Conservation (phyloP, 2,888 invertebrate genomes). For the Tetranychus piercei region DNA sequence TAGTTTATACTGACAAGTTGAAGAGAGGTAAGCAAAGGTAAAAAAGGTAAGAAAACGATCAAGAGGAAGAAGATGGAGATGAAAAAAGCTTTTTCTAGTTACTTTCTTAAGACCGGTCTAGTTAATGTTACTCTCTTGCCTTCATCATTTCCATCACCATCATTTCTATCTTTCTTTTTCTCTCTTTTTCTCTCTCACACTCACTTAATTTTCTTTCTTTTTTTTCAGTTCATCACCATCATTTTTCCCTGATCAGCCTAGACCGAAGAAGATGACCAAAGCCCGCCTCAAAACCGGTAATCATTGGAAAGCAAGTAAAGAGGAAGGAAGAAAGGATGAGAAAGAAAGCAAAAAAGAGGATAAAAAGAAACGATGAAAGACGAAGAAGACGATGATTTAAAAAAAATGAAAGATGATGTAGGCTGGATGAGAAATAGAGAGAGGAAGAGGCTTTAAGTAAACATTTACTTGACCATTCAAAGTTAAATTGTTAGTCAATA, state of each 20-base stretch:
- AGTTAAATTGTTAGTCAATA: no score
- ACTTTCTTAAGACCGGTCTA: background rate
- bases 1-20: background rate
- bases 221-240: background rate
- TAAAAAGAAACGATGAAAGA: background rate
- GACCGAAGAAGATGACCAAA: background rate
- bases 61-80: background rate
- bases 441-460: slow-evolving; percentile 1
- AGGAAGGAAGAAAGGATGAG: background rate
- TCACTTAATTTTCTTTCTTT: background rate
- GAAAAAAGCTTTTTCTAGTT: background rate
- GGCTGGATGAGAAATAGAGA: background rate
- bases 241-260: background rate
- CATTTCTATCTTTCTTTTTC: background rate
- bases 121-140: background rate
- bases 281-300: background rate
- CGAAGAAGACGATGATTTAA: background rate
- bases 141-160: background rate
- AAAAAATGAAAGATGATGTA: background rate
- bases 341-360: slow-evolving; percentile 1
- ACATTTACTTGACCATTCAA: background rate
- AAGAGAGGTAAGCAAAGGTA: background rate
- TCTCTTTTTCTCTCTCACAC: background rate
- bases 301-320: background rate
- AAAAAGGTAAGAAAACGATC: background rate